Evolutionary conservation across 2,797 vertebrate species (phyloP).

Genomic region (Pseudomugil gertrudae): DNA sequence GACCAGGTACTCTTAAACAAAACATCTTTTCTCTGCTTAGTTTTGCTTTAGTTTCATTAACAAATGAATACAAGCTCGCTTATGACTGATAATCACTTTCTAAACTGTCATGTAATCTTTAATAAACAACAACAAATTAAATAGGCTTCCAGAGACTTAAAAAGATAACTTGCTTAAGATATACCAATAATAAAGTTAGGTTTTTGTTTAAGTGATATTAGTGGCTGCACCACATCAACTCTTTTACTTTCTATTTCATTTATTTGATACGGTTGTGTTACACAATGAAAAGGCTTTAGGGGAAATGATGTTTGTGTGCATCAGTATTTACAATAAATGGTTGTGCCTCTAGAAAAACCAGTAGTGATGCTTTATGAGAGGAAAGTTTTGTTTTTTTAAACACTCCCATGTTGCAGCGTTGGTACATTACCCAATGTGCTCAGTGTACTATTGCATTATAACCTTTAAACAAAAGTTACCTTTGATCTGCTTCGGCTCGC

Average conservation of each 20-base stretch:
- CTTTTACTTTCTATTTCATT: not conserved
- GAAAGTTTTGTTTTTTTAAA: too few species aligned
- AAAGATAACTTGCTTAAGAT: too few species aligned
- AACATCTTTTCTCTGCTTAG: not conserved
- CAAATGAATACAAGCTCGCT: not conserved
- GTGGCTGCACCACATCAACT: too few species aligned
- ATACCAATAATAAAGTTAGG: too few species aligned
- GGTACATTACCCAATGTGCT: not conserved
- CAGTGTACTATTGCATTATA: not conserved
- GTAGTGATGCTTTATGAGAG: too few species aligned
- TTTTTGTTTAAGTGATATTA: too few species aligned
- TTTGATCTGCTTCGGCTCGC: conserved; percentile 33
- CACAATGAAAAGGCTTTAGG: not conserved
- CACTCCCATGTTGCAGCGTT: not conserved
- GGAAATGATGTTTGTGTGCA: not conserved
- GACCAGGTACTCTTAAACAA: too few species aligned
- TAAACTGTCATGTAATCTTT: too few species aligned
- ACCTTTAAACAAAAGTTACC: conserved; percentile 48
- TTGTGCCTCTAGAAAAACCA: too few species aligned
- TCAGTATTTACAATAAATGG: not conserved
- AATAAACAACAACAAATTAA: not conserved
- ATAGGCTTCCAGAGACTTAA: not conserved
- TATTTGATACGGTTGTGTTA: not conserved
- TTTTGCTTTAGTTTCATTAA: not conserved
- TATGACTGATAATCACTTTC: too few species aligned